A percentile compares a stretch with the other conserved stretches of the same genome.
Conservation (phyloP, 2,113 vertebrate species). For the Macaca fascicularis region T2T-MFA8v1.1 NC_088379.1:14796501-14797000, state of each 20-base stretch:
- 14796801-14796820: background rate
- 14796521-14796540: background rate
- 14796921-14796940: background rate
- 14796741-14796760: background rate
- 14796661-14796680: background rate
- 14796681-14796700: background rate
- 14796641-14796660: conserved; percentile 19
- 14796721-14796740: background rate
- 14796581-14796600: background rate
- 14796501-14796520: background rate
- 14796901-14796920: background rate
- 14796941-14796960: background rate
- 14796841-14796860: background rate
- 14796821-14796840: background rate
- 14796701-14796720: background rate
- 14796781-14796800: background rate
- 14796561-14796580: conserved; percentile 15
- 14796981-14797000: background rate
- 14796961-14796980: no score
- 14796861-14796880: background rate
- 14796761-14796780: background rate
- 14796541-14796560: background rate
- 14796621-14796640: background rate
- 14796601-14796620: background rate
- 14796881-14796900: background rate